Conservation (phyloP, 2,888 invertebrate genomes). For the Cacoxenus indagator region DNA sequence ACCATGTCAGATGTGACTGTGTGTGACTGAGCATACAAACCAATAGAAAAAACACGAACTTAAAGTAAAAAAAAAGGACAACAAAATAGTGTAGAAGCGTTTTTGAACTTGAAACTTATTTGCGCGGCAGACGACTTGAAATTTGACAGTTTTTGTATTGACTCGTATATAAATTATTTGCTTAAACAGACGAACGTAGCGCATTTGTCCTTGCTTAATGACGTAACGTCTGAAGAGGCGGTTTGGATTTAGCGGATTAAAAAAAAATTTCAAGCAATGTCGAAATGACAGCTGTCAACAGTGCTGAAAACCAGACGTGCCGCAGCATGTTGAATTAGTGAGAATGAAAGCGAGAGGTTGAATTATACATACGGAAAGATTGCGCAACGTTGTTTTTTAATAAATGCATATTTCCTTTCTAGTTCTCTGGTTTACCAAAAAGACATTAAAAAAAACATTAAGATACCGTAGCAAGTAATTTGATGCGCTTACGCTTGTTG, state of each 20-base stretch:
- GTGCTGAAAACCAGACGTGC: conserved; percentile 21
- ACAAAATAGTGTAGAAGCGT: neutral
- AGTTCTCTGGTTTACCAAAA: too few species aligned
- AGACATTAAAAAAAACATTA: too few species aligned
- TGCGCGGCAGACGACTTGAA: conserved; percentile 44
- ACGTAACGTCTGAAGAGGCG: neutral
- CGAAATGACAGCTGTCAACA: conserved; percentile 55
- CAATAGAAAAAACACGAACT: neutral
- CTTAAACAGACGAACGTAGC: neutral
- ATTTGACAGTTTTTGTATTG: conserved; percentile 11
- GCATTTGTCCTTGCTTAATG: neutral
- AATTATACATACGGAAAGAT: neutral
- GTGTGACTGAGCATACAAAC: neutral
- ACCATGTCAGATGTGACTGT: neutral
- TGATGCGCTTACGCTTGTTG: too few species aligned
- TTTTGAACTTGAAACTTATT: conserved; percentile 61
- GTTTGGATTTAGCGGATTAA: conserved; percentile 11
- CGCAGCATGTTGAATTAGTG: neutral
- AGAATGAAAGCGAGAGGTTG: neutral
- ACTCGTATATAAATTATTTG: conserved; percentile 1
- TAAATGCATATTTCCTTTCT: too few species aligned
- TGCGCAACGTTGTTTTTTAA: too few species aligned
- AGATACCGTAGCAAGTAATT: too few species aligned
- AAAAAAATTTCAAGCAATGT: neutral
- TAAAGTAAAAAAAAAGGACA: neutral